phyloP scores from a whole-genome alignment of 2,113 vertebrate species.

The Heterotilapia buettikoferi region DNA sequence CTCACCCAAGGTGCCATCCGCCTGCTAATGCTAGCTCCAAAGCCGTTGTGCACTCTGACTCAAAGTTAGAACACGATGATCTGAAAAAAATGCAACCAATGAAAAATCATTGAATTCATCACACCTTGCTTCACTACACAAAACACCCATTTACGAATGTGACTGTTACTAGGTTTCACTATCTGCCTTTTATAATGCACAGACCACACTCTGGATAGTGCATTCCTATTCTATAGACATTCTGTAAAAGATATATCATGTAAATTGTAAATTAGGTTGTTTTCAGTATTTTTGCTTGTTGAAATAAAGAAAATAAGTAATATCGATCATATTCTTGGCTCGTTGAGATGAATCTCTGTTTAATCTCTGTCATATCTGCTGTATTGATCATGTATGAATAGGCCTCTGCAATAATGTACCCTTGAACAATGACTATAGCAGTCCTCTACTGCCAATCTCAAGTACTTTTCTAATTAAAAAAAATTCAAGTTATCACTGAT shows the following conservation, averaged over 20 bases:
- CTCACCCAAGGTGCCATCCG: background rate
- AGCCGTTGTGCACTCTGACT: background rate
- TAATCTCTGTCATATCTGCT: constrained; percentile 13
- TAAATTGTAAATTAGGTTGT: background rate
- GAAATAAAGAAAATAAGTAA: background rate
- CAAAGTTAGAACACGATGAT: background rate
- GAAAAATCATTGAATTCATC: background rate
- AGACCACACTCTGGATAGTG: background rate
- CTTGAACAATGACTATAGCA: constrained; percentile 21
- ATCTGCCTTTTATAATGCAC: background rate
- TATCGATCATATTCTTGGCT: background rate
- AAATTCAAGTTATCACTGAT: constrained; percentile 28
- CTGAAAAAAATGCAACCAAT: background rate
- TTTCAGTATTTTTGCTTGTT: background rate
- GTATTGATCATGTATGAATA: constrained; percentile 26
- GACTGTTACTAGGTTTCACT: background rate
- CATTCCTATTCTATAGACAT: background rate
- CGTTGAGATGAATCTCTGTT: constrained; percentile 12
- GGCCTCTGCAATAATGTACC: constrained; percentile 15
- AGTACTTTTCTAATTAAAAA: constrained; percentile 44
- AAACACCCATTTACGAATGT: background rate
- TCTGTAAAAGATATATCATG: background rate
- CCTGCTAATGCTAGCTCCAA: background rate
- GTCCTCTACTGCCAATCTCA: background rate
- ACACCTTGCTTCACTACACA: background rate